phyloP scores from a whole-genome alignment of 2,797 vertebrate genomes.

The Podarcis lilfordi region DNA sequence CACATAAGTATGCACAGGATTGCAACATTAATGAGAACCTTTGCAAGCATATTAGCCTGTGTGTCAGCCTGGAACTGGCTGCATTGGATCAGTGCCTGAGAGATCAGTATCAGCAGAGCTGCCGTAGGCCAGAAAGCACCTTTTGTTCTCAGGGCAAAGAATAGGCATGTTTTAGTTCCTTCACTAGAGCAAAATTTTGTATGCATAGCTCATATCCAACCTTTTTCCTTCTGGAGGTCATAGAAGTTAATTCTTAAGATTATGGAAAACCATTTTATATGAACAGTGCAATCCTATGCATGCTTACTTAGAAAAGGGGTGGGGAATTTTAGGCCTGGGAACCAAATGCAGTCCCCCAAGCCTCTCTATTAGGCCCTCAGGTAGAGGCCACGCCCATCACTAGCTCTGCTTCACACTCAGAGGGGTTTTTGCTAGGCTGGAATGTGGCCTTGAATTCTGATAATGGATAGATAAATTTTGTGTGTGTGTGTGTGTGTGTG shows the following conservation, averaged over 20 bases:
- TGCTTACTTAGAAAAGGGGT: background rate
- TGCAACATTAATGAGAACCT: background rate
- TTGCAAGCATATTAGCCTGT: background rate
- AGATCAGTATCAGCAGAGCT: background rate
- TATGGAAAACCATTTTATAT: background rate
- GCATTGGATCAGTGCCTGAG: background rate
- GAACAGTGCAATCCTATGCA: background rate
- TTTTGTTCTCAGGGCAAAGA: background rate
- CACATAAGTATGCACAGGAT: background rate
- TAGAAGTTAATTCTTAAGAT: background rate
- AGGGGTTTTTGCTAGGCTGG: too few relatives aligned
- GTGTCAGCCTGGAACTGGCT: background rate
- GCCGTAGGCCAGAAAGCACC: background rate
- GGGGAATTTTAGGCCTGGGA: too few relatives aligned
- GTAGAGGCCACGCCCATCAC: too few relatives aligned
- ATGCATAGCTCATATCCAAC: background rate
- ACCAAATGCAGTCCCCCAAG: too few relatives aligned
- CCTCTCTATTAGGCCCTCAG: too few relatives aligned
- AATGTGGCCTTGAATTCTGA: too few relatives aligned
- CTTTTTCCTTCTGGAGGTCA: background rate
- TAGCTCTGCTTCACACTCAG: too few relatives aligned
- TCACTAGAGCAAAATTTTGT: background rate
- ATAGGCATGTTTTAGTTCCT: background rate
- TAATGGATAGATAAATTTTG: too few relatives aligned
- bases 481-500: too few relatives aligned